Conservation (phyloP, 1,140 invertebrate species). For the Stenopsyche tienmushanensis region DNA sequence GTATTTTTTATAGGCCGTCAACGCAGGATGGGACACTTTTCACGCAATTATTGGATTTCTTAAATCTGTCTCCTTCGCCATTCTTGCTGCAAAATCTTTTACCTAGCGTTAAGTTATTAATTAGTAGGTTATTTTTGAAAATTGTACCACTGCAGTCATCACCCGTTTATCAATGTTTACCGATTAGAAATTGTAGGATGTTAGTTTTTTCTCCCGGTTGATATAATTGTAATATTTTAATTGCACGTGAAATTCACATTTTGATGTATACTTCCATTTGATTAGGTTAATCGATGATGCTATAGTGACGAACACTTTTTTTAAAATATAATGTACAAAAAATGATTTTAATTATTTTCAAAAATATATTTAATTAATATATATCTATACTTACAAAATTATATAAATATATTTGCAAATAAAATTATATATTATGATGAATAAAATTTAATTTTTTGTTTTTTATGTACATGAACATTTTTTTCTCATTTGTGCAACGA, state of each 20-base stretch:
- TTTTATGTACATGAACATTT: not conserved
- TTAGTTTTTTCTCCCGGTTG: conserved; percentile 1
- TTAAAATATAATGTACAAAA: conserved; percentile 8
- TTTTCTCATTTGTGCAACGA: conserved; percentile 13
- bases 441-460: not conserved
- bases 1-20: conserved; percentile 34
- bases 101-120: conserved; percentile 25
- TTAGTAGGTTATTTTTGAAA: conserved; percentile 21
- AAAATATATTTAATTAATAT: conserved; percentile 3
- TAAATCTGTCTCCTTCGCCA: conserved; percentile 22
- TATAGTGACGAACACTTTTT: no score
- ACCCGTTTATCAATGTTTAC: not conserved
- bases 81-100: conserved; percentile 31
- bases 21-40: conserved; percentile 39
- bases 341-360: conserved; percentile 14
- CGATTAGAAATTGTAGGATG: no score
- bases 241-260: conserved; percentile 3
- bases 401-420: not conserved
- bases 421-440: conserved; percentile 6
- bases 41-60: conserved; percentile 38
- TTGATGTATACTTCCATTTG: conserved; percentile 18
- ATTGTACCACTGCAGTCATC: conserved; percentile 7
- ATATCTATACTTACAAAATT: no score
- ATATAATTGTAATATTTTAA: conserved; percentile 7
- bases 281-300: no score